Evolutionary conservation across 2,113 vertebrate species (phyloP).

Genomic region (Guaruba guarouba): DNA sequence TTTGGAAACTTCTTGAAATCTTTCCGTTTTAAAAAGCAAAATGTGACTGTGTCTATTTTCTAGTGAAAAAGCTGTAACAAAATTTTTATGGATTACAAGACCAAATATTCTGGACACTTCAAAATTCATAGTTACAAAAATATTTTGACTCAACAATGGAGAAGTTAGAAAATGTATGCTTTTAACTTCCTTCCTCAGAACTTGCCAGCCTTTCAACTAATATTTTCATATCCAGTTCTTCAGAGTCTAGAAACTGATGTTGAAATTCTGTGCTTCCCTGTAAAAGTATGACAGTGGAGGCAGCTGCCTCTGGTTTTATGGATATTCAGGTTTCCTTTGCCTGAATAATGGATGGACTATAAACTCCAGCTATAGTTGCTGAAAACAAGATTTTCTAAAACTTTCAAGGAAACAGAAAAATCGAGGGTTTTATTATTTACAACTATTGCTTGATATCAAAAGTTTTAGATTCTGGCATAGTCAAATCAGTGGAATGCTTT

Average conservation of each 20-base stretch:
- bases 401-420: not conserved
- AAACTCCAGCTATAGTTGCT: not conserved
- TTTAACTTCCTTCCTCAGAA: not conserved
- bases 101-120: not conserved
- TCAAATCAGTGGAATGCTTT: not conserved
- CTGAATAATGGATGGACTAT: not conserved
- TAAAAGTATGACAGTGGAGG: not conserved
- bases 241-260: not conserved
- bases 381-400: not conserved
- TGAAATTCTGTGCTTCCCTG: not conserved
- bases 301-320: not conserved
- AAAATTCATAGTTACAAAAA: not conserved
- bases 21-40: not conserved
- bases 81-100: not conserved
- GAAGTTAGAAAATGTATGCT: not conserved
- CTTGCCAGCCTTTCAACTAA: not conserved
- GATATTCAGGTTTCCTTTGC: not conserved
- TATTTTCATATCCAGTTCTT: not conserved
- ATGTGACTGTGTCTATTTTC: not conserved
- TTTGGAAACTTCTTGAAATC: not conserved
- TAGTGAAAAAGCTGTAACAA: not conserved
- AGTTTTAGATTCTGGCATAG: not conserved
- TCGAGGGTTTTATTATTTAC: not conserved
- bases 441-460: not conserved
- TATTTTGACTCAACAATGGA: not conserved